These are phyloP conservation scores for Periophthalmodon schlosseri DNA, from an alignment of 2,113 vertebrate genomes.

Conservation along the genomic window DNA sequence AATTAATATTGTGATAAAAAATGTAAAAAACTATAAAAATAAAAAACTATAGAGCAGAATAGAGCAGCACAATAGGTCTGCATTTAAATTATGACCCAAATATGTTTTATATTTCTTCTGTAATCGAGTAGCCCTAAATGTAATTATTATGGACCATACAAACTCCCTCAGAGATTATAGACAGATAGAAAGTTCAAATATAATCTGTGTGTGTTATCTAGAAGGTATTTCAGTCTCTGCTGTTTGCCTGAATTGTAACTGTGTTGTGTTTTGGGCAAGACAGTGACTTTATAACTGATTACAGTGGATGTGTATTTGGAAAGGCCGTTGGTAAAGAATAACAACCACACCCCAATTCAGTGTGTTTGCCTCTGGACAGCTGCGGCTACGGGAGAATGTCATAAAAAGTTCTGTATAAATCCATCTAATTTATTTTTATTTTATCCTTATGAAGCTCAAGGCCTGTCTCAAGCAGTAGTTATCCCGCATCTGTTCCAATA, in stretches of 20 bases:
- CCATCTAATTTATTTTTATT: neutral
- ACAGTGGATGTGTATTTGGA: neutral
- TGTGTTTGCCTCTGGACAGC: neutral
- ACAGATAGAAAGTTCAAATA: too few species aligned
- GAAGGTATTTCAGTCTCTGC: neutral
- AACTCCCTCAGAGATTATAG: too few species aligned
- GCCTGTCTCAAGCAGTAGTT: neutral
- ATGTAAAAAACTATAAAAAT: too few species aligned
- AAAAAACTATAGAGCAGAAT: too few species aligned
- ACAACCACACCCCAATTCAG: neutral
- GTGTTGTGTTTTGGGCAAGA: neutral
- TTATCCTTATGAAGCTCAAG: neutral
- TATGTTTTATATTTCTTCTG: too few species aligned
- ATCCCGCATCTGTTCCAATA: neutral
- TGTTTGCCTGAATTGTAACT: neutral
- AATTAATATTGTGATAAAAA: too few species aligned
- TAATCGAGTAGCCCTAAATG: too few species aligned
- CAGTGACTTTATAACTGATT: neutral
- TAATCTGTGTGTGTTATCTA: too few species aligned
- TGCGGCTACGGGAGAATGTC: neutral
- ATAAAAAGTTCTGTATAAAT: neutral
- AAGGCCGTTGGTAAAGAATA: neutral
- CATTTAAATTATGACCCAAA: too few species aligned
- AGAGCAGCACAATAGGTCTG: too few species aligned
- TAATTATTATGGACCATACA: too few species aligned